Evolutionary conservation across 2,113 vertebrate genomes (phyloP).

Genomic region (Herpailurus yagouaroundi): DNA sequence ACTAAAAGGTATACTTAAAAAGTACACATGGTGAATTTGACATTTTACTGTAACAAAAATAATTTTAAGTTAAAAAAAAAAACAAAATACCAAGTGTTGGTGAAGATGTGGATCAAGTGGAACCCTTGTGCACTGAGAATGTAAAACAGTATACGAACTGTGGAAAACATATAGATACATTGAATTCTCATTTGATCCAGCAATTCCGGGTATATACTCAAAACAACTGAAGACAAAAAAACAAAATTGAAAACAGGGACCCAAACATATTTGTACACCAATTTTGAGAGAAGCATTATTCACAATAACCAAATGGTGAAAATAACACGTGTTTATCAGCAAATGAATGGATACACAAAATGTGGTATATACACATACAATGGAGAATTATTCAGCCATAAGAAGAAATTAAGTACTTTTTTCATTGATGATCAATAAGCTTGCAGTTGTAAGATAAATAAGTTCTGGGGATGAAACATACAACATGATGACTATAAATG

Average conservation of each 20-base stretch:
- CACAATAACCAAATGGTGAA: neutral
- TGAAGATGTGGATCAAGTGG: neutral
- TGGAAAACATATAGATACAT: neutral
- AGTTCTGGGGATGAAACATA: neutral
- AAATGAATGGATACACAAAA: neutral
- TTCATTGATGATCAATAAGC: neutral
- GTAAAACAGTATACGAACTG: neutral
- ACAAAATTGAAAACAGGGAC: neutral
- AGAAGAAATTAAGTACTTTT: neutral
- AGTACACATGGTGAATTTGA: neutral
- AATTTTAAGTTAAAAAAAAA: neutral
- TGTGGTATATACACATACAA: neutral
- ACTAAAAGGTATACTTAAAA: neutral
- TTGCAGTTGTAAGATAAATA: neutral
- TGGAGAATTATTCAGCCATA: neutral
- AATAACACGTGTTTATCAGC: neutral
- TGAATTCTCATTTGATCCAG: neutral
- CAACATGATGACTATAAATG: neutral
- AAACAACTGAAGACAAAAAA: neutral
- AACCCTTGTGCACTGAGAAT: neutral
- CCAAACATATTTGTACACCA: neutral
- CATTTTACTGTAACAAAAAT: neutral
- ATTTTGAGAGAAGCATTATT: neutral
- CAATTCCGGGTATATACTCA: neutral
- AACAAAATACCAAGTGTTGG: neutral